These are phyloP conservation scores for Catharus fuscescens DNA, from an alignment of 2,113 vertebrate genomes.

Conservation along the genomic window DNA sequence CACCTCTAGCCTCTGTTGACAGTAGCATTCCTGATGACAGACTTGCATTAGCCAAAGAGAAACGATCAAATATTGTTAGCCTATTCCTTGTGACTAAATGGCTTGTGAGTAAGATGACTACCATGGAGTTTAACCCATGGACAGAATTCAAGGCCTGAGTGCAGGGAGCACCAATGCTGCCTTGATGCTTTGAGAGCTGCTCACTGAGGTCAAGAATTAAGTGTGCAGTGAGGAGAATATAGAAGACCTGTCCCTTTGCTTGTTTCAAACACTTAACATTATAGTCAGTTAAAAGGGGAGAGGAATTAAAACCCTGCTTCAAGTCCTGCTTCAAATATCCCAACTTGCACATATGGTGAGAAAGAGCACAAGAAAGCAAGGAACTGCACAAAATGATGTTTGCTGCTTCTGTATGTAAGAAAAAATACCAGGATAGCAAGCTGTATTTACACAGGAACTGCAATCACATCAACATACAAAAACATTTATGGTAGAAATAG, in stretches of 20 bases:
- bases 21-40: background rate
- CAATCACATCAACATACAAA: background rate
- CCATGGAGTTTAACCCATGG: background rate
- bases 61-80: background rate
- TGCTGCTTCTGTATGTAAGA: background rate
- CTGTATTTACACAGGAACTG: background rate
- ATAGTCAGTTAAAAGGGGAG: background rate
- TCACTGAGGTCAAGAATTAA: background rate
- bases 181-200: background rate
- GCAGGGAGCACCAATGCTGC: background rate
- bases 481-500: background rate
- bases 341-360: background rate
- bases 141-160: background rate
- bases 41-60: background rate
- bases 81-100: background rate
- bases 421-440: background rate
- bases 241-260: background rate
- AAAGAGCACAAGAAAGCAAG: background rate
- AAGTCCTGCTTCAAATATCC: background rate
- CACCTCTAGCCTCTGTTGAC: background rate
- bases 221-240: background rate
- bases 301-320: rapidly evolving
- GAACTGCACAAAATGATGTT: background rate
- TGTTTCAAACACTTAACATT: background rate
- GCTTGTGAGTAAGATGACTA: background rate